A percentile compares a stretch with the other conserved stretches of the same genome.
Evolutionary conservation across 2,888 invertebrate species (phyloP).

Genomic region (Coenonympha glycerion): DNA sequence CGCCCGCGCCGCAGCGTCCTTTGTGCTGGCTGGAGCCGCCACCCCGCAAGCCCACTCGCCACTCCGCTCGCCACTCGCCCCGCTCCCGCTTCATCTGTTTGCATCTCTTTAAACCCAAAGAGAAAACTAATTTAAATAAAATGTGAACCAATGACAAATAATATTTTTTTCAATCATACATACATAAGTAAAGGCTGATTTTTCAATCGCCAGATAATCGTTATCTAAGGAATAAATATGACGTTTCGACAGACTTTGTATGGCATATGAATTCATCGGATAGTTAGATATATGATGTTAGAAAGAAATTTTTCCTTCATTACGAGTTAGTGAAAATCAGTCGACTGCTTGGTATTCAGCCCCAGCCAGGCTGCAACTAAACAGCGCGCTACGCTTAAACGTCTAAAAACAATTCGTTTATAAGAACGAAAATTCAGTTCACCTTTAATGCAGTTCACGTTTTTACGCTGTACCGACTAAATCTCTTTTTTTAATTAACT

Average conservation of each 20-base stretch:
- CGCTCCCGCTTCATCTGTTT: conserved; percentile 41
- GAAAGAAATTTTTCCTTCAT: neutral
- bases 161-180: neutral
- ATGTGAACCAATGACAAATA: conserved; percentile 19
- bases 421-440: conserved; percentile 11
- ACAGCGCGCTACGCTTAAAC: conserved; percentile 8
- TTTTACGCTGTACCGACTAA: neutral
- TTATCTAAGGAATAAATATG: too few species aligned
- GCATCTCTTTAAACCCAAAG: conserved; percentile 40
- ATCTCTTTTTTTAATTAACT: neutral
- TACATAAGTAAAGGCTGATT: neutral
- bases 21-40: conserved; percentile 48
- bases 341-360: conserved; percentile 8
- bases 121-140: conserved; percentile 31
- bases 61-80: conserved; percentile 18
- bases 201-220: too few species aligned
- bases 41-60: conserved; percentile 40
- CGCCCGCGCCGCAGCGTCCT: conserved; percentile 53
- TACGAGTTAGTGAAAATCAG: conserved; percentile 4
- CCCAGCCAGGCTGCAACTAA: conserved; percentile 8
- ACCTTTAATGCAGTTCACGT: conserved; percentile 7
- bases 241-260: too few species aligned
- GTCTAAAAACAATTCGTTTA: conserved; percentile 12
- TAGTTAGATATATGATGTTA: too few species aligned
- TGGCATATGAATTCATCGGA: too few species aligned